Percentiles rank a stretch among this genome's conserved stretches.
phyloP scores from a whole-genome alignment of 2,797 vertebrate species.

The Pseudomugil gertrudae region DNA sequence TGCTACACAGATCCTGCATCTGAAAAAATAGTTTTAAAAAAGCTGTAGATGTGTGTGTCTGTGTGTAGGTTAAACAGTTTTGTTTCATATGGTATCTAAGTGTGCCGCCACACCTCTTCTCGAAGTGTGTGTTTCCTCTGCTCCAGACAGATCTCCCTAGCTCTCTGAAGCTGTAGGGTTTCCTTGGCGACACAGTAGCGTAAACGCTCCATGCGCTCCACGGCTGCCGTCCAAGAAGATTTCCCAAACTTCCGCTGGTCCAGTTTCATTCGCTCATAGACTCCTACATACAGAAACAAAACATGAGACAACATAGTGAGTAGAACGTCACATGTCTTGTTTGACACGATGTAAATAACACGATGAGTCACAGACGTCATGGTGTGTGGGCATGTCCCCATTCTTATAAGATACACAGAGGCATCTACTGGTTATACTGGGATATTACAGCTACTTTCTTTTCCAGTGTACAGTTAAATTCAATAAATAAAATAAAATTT shows the following conservation, averaged over 20 bases:
- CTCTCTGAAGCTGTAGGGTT: conserved; percentile 95
- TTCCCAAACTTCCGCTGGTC: conserved; percentile 97
- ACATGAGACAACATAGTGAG: neutral
- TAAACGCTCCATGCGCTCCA: conserved; percentile 95
- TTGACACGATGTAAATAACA: conserved; percentile 2
- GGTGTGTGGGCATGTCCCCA: conserved; percentile 5
- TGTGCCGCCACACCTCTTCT: conserved; percentile 86
- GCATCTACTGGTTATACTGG: conserved; percentile 60
- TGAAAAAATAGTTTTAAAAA: conserved; percentile 58
- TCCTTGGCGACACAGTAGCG: conserved; percentile 96
- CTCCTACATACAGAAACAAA: conserved; percentile 77
- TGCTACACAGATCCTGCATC: conserved; percentile 94
- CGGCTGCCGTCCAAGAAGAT: conserved; percentile 92
- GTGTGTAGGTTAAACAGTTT: conserved; percentile 1
- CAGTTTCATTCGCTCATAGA: conserved; percentile 93
- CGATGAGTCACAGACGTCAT: conserved; percentile 21
- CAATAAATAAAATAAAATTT: conserved; percentile 20
- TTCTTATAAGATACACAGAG: conserved; percentile 40
- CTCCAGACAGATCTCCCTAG: conserved; percentile 95
- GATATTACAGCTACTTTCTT: conserved; percentile 44
- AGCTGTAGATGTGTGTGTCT: neutral
- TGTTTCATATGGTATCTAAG: neutral
- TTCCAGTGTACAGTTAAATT: conserved; percentile 4
- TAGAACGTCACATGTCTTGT: conserved; percentile 11
- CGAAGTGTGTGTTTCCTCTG: conserved; percentile 93